Percentiles rank a stretch among this genome's conserved stretches.
These are phyloP conservation scores for Xyrauchen texanus DNA, from an alignment of 2,113 vertebrate genomes.

Conservation along the genomic window DNA sequence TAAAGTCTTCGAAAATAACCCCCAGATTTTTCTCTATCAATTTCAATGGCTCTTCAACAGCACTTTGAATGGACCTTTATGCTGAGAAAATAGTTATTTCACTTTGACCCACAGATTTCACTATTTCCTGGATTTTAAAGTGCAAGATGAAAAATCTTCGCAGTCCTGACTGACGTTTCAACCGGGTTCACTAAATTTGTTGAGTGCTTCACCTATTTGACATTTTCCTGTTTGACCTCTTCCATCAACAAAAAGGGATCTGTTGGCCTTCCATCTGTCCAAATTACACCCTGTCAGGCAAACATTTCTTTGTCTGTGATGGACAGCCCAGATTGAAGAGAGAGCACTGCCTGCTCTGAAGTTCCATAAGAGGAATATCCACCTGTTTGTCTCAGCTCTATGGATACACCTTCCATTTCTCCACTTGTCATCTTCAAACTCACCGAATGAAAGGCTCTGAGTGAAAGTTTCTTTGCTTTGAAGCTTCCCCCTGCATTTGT, in stretches of 20 bases:
- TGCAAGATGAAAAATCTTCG: neutral
- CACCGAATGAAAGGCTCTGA: conserved; percentile 62
- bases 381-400: conserved; percentile 52
- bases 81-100: conserved; percentile 5
- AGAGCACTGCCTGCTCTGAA: conserved; percentile 54
- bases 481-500: conserved; percentile 41
- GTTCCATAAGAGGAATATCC: conserved; percentile 41
- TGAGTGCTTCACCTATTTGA: conserved; percentile 27
- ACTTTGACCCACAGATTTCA: conserved; percentile 31
- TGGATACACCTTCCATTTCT: conserved; percentile 50
- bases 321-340: conserved; percentile 53
- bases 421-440: conserved; percentile 63
- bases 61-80: conserved; percentile 8
- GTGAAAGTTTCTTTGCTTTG: conserved; percentile 46
- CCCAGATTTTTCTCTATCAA: conserved; percentile 7
- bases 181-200: conserved; percentile 43
- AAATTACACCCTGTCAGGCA: conserved; percentile 68
- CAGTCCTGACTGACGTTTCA: conserved; percentile 11
- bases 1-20: conserved; percentile 26
- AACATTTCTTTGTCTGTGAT: conserved; percentile 59
- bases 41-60: neutral
- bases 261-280: conserved; percentile 65
- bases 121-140: neutral
- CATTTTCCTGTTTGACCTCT: conserved; percentile 62
- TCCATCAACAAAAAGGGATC: conserved; percentile 61